phyloP scores from a whole-genome alignment of 2,113 vertebrate genomes.

The Chaetodon trifascialis region DNA sequence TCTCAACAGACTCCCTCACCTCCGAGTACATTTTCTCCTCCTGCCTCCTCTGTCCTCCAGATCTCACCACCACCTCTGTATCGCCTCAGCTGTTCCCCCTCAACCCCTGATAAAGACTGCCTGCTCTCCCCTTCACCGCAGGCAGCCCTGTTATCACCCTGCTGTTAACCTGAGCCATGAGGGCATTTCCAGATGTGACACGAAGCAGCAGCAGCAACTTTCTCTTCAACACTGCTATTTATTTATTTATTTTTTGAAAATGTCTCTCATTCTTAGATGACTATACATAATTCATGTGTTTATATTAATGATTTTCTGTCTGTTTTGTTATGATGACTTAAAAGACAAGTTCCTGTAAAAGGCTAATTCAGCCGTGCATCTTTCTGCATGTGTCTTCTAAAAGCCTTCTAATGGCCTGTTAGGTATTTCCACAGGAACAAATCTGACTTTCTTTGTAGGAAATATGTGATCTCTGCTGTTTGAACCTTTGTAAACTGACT shows the following conservation, averaged over 20 bases:
- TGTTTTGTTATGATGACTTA: no score
- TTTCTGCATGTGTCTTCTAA: neutral
- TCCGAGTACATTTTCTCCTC: conserved; percentile 15
- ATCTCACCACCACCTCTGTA: conserved; percentile 41
- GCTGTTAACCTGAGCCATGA: conserved; percentile 46
- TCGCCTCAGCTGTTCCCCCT: conserved; percentile 9
- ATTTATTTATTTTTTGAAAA: no score
- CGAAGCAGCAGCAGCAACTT: conserved; percentile 3
- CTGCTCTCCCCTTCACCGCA: conserved; percentile 27
- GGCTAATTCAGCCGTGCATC: neutral
- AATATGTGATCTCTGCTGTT: no score
- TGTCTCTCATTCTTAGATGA: neutral
- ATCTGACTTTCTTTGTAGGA: no score
- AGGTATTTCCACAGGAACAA: no score
- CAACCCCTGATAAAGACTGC: conserved; percentile 36
- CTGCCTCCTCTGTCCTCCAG: conserved; percentile 10
- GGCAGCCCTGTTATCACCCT: conserved; percentile 52
- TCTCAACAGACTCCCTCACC: conserved; percentile 27
- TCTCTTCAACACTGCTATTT: neutral
- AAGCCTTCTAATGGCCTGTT: no score
- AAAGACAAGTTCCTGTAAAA: neutral
- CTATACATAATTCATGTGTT: no score
- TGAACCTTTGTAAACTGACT: no score
- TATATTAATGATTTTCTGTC: no score
- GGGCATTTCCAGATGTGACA: conserved; percentile 44